Percentiles rank a stretch among this genome's conserved stretches.
phyloP scores from a whole-genome alignment of 2,888 invertebrate species.

The Megastigmus dorsalis region DNA sequence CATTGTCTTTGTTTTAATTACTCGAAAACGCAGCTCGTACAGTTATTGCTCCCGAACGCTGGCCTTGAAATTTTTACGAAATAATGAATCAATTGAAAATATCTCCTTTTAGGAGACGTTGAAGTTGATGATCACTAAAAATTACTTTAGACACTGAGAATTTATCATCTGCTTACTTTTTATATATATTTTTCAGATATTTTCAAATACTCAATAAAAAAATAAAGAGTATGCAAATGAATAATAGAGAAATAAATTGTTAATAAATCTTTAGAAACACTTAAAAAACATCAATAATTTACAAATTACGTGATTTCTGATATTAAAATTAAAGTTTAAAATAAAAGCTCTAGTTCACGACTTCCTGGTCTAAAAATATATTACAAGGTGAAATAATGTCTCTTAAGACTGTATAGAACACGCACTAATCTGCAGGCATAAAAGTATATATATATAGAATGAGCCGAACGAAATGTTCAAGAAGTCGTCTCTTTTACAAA shows the following conservation, averaged over 20 bases:
- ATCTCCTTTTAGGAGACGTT: constrained; percentile 26
- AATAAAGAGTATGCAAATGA: not conserved
- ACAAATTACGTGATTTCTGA: not conserved
- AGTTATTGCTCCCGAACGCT: not conserved
- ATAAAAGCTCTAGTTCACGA: not conserved
- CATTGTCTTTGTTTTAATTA: not conserved
- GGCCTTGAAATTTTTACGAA: not conserved
- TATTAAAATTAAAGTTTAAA: not conserved
- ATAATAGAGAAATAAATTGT: not conserved
- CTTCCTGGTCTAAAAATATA: not conserved
- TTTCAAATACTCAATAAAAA: constrained; percentile 11
- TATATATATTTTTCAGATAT: constrained; percentile 4
- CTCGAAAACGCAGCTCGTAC: constrained; percentile 6
- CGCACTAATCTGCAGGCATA: too few species aligned
- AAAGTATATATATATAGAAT: too few species aligned
- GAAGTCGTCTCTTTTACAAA: not conserved
- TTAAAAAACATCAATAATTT: not conserved
- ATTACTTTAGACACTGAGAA: constrained; percentile 10
- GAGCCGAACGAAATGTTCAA: too few species aligned
- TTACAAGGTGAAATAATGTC: not conserved
- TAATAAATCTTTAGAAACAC: not conserved
- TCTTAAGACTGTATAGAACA: not conserved
- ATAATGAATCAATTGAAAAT: constrained; percentile 4
- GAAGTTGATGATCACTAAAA: constrained; percentile 24
- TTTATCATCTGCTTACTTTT: not conserved